These are phyloP conservation scores for Caligus rogercresseyi DNA, from an alignment of 1,140 invertebrate genomes.

Conservation along the genomic window DNA sequence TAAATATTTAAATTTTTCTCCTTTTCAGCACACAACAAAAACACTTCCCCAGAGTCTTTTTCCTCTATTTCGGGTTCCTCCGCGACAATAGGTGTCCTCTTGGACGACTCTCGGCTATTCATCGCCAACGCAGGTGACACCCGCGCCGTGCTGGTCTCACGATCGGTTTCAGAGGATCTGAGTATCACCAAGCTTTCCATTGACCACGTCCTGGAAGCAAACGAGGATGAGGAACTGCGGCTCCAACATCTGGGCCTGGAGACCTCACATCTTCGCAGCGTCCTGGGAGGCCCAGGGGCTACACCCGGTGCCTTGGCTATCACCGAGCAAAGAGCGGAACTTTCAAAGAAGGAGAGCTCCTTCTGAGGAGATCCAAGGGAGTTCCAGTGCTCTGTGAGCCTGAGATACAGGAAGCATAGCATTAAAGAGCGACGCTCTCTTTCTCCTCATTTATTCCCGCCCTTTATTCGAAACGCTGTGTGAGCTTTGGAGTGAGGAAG, in stretches of 20 bases:
- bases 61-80: background rate
- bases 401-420: slow-evolving; percentile 1
- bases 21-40: background rate
- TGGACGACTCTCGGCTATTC: background rate
- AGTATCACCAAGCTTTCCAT: background rate
- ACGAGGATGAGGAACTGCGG: slow-evolving; percentile 7
- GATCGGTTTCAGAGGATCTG: background rate
- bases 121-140: slow-evolving; percentile 8
- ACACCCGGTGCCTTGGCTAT: slow-evolving; percentile 9
- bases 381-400: slow-evolving; percentile 1
- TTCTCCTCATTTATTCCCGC: slow-evolving; percentile 2
- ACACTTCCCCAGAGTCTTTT: background rate
- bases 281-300: background rate
- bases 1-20: background rate
- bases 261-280: background rate
- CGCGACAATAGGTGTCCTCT: background rate
- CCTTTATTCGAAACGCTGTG: background rate
- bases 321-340: slow-evolving; percentile 4
- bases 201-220: background rate
- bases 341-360: background rate
- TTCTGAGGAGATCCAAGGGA: background rate
- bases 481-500: background rate
- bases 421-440: background rate
- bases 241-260: slow-evolving; percentile 1
- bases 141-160: background rate